Percentiles rank a stretch among this genome's conserved stretches.
phyloP scores from a whole-genome alignment of 30 jellyfish, hydroid and myxozoan genomes.

The Sanderia malayensis region DNA sequence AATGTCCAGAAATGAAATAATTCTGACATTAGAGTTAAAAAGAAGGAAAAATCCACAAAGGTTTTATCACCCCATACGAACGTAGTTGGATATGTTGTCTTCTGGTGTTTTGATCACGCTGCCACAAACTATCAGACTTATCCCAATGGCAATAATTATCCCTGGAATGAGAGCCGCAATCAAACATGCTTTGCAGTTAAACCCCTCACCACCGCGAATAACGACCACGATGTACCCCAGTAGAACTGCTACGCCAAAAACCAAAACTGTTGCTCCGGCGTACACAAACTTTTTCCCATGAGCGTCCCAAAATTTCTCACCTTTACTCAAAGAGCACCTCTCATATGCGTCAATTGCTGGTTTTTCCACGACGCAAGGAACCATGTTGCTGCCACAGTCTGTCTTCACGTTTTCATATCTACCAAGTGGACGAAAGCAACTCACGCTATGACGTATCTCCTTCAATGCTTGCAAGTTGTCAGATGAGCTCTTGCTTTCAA shows the following conservation, averaged over 20 bases:
- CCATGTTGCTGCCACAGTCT: conserved; percentile 4
- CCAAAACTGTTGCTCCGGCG: neutral
- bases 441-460: neutral
- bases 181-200: no score
- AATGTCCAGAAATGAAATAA: no score
- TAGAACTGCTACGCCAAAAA: neutral
- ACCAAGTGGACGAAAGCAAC: conserved; percentile 4
- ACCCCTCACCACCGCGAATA: no score
- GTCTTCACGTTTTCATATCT: neutral
- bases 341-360: conserved; percentile 10
- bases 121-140: conserved; percentile 12
- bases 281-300: conserved; percentile 12
- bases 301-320: conserved; percentile 19
- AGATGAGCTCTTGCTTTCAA: conserved; percentile 5
- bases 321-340: conserved; percentile 11
- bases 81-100: neutral
- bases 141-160: conserved; percentile 8
- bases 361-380: conserved; percentile 11
- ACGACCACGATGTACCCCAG: neutral
- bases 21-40: no score
- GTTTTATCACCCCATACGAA: no score
- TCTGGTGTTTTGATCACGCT: neutral
- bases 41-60: no score
- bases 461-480: neutral
- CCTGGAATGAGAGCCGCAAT: neutral